A percentile compares a stretch with the other conserved stretches of the same genome.
Conservation (phyloP, 2,797 vertebrate genomes). For the Simalia tracyae region DNA sequence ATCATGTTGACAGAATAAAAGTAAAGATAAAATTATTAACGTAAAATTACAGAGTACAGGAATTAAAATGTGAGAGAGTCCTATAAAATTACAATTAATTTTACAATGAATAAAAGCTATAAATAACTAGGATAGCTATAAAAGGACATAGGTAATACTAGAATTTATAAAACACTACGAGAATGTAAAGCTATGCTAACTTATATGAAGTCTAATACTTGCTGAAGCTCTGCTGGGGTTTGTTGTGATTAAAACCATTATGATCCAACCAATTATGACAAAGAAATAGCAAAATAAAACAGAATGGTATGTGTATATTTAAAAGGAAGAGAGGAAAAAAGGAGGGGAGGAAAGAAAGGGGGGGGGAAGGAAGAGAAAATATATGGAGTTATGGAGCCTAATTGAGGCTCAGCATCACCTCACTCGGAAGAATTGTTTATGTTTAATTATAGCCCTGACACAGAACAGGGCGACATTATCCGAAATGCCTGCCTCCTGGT, state of each 20-base stretch:
- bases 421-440: not conserved
- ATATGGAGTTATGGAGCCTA: not conserved
- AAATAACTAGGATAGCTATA: not conserved
- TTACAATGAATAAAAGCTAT: not conserved
- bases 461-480: not conserved
- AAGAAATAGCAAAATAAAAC: not conserved
- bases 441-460: not conserved
- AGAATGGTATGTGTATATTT: not conserved
- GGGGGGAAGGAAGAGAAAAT: not conserved
- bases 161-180: not conserved
- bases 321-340: not conserved
- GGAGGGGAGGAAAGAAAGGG: not conserved
- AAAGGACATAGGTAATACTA: not conserved
- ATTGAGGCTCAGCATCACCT: not conserved
- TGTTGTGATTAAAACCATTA: not conserved
- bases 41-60: not conserved
- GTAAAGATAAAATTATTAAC: not conserved
- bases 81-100: not conserved
- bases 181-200: not conserved
- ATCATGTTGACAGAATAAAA: not conserved
- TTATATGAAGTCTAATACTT: not conserved
- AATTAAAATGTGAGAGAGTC: not conserved
- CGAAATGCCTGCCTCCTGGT: not conserved
- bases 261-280: not conserved
- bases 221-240: not conserved